Evolutionary conservation across 2,888 invertebrate genomes (phyloP), one percentile per base, ranked within the genome.

Genomic region (Epistrophe grossulariae): DNA sequence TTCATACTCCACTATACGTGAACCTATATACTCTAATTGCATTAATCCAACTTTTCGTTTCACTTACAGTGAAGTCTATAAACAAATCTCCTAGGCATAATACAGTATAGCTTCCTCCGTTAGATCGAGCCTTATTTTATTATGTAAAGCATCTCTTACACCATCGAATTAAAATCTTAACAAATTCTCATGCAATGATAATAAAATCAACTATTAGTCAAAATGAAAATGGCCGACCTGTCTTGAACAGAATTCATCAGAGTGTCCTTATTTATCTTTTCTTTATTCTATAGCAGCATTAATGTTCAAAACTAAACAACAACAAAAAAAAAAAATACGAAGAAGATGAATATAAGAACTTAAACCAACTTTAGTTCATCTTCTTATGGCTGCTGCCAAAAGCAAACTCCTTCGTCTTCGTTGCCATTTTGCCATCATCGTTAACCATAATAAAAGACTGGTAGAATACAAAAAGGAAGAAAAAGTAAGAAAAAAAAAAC

Each of bases 201-300:
- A 76, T 84, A 80, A 80, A 78, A 72, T 57, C 35, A 28, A 68
- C 60, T 81, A 84, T 84, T 81, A 72, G 60, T 66, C 55, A 48
- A 68, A 68, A 72, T 35, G 45, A 72, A 77, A 81, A 68, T 81
- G 59, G 76, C 81, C 52, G 38, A 64, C 59, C 45, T 40, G 40
- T 62, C 57, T 57, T 40, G 4, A 17, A n/a, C 74, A 64, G 24
- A 70, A 31, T 24, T 59, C 66, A 45, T 50, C 71, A 73, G 24
- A 43, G 40, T 40, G 28, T 52, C 45, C 35, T 45, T 59, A 48
- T 40, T 19, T 19, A 17, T 24, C 8, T 60, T 11, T 4, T 10
- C n/a, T 15, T n/a, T 28, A 6, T n/a, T n/a, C 24, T 24, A 24
- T 24, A 24, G 24, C 24, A 24, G 0, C 28, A 38, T 24, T 24